These are phyloP conservation scores for Acholoe squamosa DNA, from an alignment of 2,888 invertebrate genomes.

Conservation along the genomic window DNA sequence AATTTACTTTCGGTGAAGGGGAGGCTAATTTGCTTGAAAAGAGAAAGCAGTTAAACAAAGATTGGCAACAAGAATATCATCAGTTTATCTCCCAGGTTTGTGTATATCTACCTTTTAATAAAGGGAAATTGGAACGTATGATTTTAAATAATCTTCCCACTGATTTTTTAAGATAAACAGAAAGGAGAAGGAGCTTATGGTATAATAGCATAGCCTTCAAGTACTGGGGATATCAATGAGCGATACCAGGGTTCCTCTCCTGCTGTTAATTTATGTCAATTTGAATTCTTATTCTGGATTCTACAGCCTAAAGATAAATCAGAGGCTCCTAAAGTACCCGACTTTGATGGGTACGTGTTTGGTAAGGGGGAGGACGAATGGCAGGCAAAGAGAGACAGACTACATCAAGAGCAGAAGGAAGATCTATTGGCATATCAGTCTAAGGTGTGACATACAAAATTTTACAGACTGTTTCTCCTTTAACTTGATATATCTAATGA, in stretches of 20 bases:
- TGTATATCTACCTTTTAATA: too few relatives aligned
- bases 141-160: too few relatives aligned
- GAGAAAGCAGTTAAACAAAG: neutral
- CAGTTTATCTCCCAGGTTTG: neutral
- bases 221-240: neutral
- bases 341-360: slow-evolving; percentile 39
- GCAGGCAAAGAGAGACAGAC: slow-evolving; percentile 31
- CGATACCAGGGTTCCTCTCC: slow-evolving; percentile 1
- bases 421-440: neutral
- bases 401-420: slow-evolving; percentile 6
- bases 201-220: too few relatives aligned
- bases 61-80: neutral
- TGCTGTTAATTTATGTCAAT: neutral
- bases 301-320: neutral
- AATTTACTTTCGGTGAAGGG: slow-evolving; percentile 8
- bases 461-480: too few relatives aligned
- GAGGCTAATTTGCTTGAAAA: neutral
- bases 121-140: too few relatives aligned
- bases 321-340: neutral
- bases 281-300: slow-evolving; percentile 2
- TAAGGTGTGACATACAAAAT: neutral
- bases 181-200: too few relatives aligned
- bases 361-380: slow-evolving; percentile 42
- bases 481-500: too few relatives aligned
- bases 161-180: too few relatives aligned